phyloP scores from a whole-genome alignment of 2,888 invertebrate genomes.

The Caenorhabditis sp. region DNA sequence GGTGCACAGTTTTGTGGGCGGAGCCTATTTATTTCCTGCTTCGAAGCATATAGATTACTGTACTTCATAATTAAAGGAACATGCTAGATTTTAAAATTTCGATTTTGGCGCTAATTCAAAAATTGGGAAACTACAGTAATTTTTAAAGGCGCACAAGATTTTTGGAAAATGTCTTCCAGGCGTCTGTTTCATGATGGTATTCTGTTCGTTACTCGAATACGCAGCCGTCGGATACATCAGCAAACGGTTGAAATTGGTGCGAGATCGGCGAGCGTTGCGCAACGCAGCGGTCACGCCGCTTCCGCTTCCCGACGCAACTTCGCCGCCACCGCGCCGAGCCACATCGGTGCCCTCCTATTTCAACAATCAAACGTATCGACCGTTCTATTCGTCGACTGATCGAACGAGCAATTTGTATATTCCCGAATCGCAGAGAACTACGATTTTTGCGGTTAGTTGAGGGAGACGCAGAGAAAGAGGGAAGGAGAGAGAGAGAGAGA shows the following conservation, averaged over 20 bases:
- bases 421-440: constrained; percentile 42
- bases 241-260: constrained; percentile 74
- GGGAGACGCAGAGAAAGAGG: no score
- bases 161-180: constrained; percentile 55
- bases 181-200: constrained; percentile 95
- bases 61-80: no score
- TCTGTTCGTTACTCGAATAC: constrained; percentile 94
- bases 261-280: constrained; percentile 45
- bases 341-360: constrained; percentile 42
- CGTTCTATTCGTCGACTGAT: constrained; percentile 64
- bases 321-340: constrained; percentile 19
- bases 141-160: no score
- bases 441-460: constrained; percentile 18
- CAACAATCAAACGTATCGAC: constrained; percentile 55
- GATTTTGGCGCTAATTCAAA: no score
- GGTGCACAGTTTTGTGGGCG: no score
- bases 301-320: constrained; percentile 11
- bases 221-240: constrained; percentile 97
- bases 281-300: constrained; percentile 12
- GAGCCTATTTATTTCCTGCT: no score
- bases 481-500: no score
- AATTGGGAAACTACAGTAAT: no score
- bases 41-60: no score
- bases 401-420: constrained; percentile 50
- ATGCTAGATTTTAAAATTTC: no score